phyloP scores from a whole-genome alignment of 1,140 invertebrate genomes.

The Neocloeon triangulifer region DNA sequence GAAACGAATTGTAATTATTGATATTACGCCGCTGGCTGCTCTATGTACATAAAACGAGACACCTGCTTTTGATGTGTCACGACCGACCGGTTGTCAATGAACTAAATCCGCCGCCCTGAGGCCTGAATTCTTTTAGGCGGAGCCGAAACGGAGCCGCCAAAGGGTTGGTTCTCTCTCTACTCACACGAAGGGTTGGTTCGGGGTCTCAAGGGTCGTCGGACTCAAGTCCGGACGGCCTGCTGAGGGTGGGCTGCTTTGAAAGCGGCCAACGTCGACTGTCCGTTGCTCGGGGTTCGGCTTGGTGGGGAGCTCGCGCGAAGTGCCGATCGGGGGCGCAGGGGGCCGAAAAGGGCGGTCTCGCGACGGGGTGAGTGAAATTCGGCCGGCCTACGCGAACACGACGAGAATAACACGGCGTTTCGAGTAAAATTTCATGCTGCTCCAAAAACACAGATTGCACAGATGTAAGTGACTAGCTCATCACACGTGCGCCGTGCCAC shows the following conservation, averaged over 20 bases:
- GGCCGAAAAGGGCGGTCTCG: slow-evolving; percentile 10
- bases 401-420: not conserved
- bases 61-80: too few species aligned
- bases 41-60: too few species aligned
- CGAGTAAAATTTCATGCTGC: too few species aligned
- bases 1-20: too few species aligned
- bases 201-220: slow-evolving; percentile 17
- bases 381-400: slow-evolving; percentile 14
- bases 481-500: slow-evolving; percentile 13
- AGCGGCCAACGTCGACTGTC: slow-evolving; percentile 17
- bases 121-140: too few species aligned
- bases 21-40: too few species aligned
- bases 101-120: too few species aligned
- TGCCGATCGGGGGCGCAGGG: slow-evolving; percentile 17
- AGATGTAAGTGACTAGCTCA: slow-evolving; percentile 12
- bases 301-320: slow-evolving; percentile 25
- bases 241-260: slow-evolving; percentile 19
- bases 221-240: slow-evolving; percentile 11
- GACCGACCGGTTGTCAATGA: too few species aligned
- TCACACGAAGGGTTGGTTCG: too few species aligned
- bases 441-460: too few species aligned
- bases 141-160: too few species aligned
- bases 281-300: slow-evolving; percentile 21
- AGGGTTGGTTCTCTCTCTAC: too few species aligned
- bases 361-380: slow-evolving; percentile 10